These are phyloP conservation scores for Porphyrio hochstetteri DNA, from an alignment of 2,113 vertebrate species.

Conservation along the genomic window DNA sequence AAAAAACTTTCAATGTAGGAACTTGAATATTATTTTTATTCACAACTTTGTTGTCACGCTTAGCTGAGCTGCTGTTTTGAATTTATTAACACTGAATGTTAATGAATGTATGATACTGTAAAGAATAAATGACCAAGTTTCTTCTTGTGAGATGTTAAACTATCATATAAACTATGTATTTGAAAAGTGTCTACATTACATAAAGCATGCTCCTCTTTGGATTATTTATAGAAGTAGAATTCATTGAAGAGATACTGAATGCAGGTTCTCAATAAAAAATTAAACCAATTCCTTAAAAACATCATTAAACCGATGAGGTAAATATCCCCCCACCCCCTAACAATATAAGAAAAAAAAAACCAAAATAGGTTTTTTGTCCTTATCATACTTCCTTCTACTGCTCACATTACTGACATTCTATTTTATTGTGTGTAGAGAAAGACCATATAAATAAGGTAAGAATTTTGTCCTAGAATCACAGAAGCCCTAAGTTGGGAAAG, in stretches of 20 bases:
- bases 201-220: background rate
- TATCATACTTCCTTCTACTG: background rate
- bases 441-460: background rate
- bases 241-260: background rate
- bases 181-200: background rate
- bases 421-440: background rate
- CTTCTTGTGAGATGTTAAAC: background rate
- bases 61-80: background rate
- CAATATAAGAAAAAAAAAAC: background rate
- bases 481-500: too few relatives aligned
- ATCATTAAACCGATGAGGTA: background rate
- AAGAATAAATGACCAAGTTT: background rate
- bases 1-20: background rate
- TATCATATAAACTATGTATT: background rate
- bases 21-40: background rate
- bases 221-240: background rate
- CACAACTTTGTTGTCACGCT: background rate
- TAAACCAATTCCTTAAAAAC: background rate
- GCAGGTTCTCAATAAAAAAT: background rate
- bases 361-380: too few relatives aligned
- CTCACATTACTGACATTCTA: rapidly evolving
- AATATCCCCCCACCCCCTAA: rapidly evolving
- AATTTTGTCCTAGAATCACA: background rate
- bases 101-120: background rate
- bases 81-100: background rate